Percentiles rank a stretch among this genome's conserved stretches.
Conservation (phyloP, 1,140 invertebrate species). For the Lysiphlebus fabarum region DNA sequence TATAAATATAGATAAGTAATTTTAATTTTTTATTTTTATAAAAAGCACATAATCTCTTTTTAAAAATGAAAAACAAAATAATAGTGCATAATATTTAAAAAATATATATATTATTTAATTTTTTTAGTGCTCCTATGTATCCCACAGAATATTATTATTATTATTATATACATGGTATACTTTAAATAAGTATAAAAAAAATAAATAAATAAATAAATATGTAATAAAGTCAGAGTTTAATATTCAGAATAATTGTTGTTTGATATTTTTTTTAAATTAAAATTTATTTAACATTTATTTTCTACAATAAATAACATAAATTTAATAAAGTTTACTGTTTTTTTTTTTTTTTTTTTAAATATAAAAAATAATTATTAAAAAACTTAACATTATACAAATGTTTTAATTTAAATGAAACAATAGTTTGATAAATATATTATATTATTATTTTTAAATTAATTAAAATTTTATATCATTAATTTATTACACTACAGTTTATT, state of each 20-base stretch:
- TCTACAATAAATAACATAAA: not conserved
- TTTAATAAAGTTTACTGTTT: too few relatives aligned
- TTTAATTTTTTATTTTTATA: constrained; percentile 54
- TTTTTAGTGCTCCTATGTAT: constrained; percentile 50
- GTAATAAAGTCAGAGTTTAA: constrained; percentile 33
- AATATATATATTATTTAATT: too few relatives aligned
- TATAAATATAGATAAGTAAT: constrained; percentile 41
- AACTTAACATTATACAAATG: too few relatives aligned
- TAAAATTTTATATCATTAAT: too few relatives aligned
- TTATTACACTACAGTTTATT: too few relatives aligned
- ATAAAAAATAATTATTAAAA: too few relatives aligned
- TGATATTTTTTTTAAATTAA: not conserved
- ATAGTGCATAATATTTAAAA: constrained; percentile 38
- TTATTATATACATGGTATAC: constrained; percentile 30
- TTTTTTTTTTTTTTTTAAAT: too few relatives aligned
- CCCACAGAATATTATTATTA: constrained; percentile 40
- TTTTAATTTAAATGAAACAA: too few relatives aligned
- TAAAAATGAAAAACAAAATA: constrained; percentile 27
- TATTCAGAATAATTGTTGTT: constrained; percentile 7
- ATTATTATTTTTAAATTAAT: too few relatives aligned
- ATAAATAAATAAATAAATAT: constrained; percentile 32
- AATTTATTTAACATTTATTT: not conserved
- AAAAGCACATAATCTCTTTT: constrained; percentile 37
- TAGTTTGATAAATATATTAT: too few relatives aligned
- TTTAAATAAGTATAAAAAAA: constrained; percentile 38